These are phyloP conservation scores for Tenthredo scrophulariae DNA, from an alignment of 2,888 invertebrate species.

Conservation along the genomic window DNA sequence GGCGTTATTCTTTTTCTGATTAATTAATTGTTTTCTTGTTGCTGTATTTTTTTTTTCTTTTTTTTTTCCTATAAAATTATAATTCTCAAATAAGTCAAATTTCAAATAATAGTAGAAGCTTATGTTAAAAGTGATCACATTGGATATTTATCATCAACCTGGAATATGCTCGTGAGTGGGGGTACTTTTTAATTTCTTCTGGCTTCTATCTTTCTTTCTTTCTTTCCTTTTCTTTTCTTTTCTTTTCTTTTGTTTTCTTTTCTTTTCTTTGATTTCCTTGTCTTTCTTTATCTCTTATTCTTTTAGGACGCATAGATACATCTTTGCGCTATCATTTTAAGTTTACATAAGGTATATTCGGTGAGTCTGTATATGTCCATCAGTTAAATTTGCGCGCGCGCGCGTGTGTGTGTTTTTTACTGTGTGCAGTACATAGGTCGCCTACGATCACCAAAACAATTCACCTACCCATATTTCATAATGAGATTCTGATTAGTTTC, in stretches of 20 bases:
- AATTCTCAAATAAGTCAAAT: neutral
- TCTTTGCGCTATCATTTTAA: neutral
- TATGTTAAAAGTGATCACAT: conserved; percentile 29
- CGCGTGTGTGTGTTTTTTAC: neutral
- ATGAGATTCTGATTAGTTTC: neutral
- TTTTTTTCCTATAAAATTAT: conserved; percentile 3
- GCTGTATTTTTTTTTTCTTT: too few species aligned
- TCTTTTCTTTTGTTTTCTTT: neutral
- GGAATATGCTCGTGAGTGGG: conserved; percentile 7
- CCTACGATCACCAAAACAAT: neutral
- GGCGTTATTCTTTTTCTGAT: neutral
- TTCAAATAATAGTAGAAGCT: neutral
- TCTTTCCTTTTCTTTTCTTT: neutral
- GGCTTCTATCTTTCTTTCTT: neutral
- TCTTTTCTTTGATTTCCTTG: neutral
- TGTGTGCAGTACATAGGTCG: neutral
- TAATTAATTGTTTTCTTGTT: neutral
- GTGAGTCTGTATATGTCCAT: neutral
- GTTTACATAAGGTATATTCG: neutral
- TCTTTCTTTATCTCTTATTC: neutral
- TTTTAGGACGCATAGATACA: neutral
- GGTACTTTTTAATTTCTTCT: conserved; percentile 1
- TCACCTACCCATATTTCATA: neutral
- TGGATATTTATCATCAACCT: conserved; percentile 6
- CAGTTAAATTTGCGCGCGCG: neutral